phyloP scores from a whole-genome alignment of 2,113 vertebrate genomes.

The Pontoporia blainvillei region DNA sequence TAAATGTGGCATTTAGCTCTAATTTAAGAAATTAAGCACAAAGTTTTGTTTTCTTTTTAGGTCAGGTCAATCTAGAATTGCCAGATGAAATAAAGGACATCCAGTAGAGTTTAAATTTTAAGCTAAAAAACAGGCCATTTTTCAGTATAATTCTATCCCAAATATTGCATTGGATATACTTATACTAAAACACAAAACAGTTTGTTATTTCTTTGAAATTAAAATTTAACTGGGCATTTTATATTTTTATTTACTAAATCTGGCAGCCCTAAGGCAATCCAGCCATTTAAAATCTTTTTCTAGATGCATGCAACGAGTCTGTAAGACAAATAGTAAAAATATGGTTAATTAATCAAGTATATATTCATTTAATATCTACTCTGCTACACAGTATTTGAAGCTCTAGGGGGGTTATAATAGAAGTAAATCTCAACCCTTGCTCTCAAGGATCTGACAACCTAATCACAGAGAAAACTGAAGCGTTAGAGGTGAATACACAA shows the following conservation, averaged over 20 bases:
- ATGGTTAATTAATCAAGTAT: not conserved
- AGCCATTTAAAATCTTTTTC: not conserved
- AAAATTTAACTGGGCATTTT: not conserved
- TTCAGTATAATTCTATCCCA: not conserved
- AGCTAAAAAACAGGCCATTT: not conserved
- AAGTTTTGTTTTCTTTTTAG: not conserved
- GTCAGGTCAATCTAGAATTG: not conserved
- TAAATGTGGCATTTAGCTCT: not conserved
- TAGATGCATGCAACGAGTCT: not conserved
- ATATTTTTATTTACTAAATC: not conserved
- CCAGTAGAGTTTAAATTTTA: slow-evolving; percentile 3
- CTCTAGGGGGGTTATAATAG: not conserved
- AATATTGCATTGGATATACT: not conserved
- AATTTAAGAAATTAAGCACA: not conserved
- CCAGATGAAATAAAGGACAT: not conserved
- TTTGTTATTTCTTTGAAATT: not conserved
- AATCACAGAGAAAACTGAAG: not conserved
- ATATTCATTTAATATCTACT: not conserved
- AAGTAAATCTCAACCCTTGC: not conserved
- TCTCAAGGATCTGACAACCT: not conserved
- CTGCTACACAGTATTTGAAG: not conserved
- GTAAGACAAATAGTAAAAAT: slow-evolving; percentile 8
- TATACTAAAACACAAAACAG: not conserved
- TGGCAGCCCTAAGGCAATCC: not conserved
- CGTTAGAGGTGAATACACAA: not conserved